Percentiles rank a stretch among this genome's conserved stretches.
These are phyloP conservation scores for Novumbra hubbsi DNA, from an alignment of 2,797 vertebrate genomes.

Conservation along the genomic window DNA sequence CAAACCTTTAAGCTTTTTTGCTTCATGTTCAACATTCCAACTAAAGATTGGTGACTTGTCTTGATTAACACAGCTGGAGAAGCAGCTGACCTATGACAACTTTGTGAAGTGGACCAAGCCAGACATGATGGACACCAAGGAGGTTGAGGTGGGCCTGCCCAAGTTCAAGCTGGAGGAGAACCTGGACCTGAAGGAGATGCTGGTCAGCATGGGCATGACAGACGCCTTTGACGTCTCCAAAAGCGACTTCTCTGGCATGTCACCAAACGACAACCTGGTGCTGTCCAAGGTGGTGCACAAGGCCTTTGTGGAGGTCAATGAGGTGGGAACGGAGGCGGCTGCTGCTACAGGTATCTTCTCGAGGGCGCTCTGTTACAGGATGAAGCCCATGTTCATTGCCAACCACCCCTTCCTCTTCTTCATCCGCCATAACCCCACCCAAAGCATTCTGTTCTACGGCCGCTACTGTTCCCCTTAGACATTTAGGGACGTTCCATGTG, in stretches of 20 bases:
- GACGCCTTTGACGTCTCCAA: constrained; percentile 71
- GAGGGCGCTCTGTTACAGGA: constrained; percentile 49
- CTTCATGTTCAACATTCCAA: too few species aligned
- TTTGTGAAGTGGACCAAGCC: constrained; percentile 80
- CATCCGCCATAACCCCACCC: constrained; percentile 77
- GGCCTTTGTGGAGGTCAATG: constrained; percentile 85
- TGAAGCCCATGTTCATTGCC: constrained; percentile 57
- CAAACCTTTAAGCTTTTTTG: too few species aligned
- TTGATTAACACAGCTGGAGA: constrained; percentile 76
- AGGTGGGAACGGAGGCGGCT: constrained; percentile 89
- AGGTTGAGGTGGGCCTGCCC: constrained; percentile 78
- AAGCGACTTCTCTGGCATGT: constrained; percentile 87
- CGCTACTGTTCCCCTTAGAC: constrained; percentile 71
- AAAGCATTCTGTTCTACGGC: constrained; percentile 83
- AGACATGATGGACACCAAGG: constrained; percentile 72
- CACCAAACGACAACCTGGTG: constrained; percentile 66
- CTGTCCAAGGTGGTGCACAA: constrained; percentile 88
- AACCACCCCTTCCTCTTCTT: constrained; percentile 94
- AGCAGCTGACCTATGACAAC: constrained; percentile 77
- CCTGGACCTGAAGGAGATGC: constrained; percentile 77
- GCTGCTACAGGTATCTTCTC: constrained; percentile 72
- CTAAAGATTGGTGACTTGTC: too few species aligned
- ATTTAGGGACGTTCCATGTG: background rate
- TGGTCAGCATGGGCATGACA: constrained; percentile 83
- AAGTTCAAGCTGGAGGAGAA: constrained; percentile 82